Conservation (phyloP, 2,888 invertebrate genomes). For the Platycnemis pennipes region DNA sequence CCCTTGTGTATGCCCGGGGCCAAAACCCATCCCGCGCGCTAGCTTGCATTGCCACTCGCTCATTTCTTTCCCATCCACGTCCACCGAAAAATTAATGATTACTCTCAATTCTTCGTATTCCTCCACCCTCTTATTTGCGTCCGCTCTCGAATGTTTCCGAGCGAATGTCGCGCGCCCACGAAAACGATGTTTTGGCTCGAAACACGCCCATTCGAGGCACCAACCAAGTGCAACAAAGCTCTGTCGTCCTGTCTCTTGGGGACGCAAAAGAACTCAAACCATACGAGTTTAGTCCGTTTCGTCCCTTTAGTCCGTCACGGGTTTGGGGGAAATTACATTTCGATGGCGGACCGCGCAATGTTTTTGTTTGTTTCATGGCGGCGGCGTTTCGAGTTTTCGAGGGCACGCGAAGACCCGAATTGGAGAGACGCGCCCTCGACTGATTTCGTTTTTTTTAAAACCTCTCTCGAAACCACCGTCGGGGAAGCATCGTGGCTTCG, state of each 20-base stretch:
- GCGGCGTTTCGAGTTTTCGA: neutral
- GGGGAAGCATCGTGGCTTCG: neutral
- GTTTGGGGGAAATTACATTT: neutral
- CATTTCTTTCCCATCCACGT: neutral
- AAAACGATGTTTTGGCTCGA: neutral
- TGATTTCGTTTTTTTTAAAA: too few relatives aligned
- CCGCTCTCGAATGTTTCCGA: neutral
- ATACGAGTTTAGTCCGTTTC: too few relatives aligned
- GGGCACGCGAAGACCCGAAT: neutral
- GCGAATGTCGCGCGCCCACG: neutral
- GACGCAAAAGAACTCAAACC: too few relatives aligned
- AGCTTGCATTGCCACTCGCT: neutral
- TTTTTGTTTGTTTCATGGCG: neutral
- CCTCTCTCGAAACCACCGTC: neutral
- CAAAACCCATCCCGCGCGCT: conserved; percentile 24
- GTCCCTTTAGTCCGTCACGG: too few relatives aligned
- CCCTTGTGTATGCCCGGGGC: conserved; percentile 37
- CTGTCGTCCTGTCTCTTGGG: too few relatives aligned
- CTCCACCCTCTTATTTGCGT: neutral
- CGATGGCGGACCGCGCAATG: neutral
- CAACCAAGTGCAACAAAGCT: too few relatives aligned
- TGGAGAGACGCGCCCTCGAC: too few relatives aligned
- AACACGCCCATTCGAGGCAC: neutral
- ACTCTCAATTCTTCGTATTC: neutral
- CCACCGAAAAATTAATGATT: neutral